Base-by-base conservation (phyloP, 35 echinoderm and acorn worm genomes). In the Hemicentrotus pulcherrimus region DNA sequence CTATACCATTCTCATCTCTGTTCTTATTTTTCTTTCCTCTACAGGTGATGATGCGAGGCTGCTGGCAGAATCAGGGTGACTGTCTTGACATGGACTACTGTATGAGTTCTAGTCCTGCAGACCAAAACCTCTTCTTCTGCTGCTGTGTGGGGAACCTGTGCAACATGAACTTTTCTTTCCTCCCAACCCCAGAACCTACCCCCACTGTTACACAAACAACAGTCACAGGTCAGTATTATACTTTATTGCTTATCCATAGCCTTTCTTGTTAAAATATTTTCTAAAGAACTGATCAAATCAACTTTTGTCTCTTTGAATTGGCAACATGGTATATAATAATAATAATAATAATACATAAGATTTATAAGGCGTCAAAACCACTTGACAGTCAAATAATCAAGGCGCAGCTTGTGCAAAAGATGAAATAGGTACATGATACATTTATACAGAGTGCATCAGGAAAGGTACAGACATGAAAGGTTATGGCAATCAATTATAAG, bases 61-160 rank as follows among this genome's bases (percentile, higher is more conserved):
- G 96, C 85, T 96, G 96, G 96, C 96, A 94, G 86, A 96, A 94
- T n/a, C 28, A 33, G 48, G 59, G 91, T 85, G 46, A 95, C 86
- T 96, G 96, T 94, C 31, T 94, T 13, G 61, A 95, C 52, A 65
- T 52, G 18, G 94, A 96, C 31, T 31, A 61, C 86, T 96, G 96
- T 46, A 94, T 96, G 86, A 88, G 94, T 13, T 86, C 85, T 1
- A 46, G 61, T 30, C 46, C 95, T n/a, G 96, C 94, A 31, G 86
- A 94, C 65, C 48, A 94, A 48, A 91, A 94, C 52, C 88, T 94
- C 28, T 97, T 94, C 94, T 97, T 97, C 90, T 97, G 97, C 91
- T 97, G 97, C 94, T 97, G 97, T 47, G 94, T 95, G 10, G 97
- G 97, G 16, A 94, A 96, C 48, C 88, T 95, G 47, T 97, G 97